Conservation (phyloP, 2,113 vertebrate species). For the Chaetura pelagica region DNA sequence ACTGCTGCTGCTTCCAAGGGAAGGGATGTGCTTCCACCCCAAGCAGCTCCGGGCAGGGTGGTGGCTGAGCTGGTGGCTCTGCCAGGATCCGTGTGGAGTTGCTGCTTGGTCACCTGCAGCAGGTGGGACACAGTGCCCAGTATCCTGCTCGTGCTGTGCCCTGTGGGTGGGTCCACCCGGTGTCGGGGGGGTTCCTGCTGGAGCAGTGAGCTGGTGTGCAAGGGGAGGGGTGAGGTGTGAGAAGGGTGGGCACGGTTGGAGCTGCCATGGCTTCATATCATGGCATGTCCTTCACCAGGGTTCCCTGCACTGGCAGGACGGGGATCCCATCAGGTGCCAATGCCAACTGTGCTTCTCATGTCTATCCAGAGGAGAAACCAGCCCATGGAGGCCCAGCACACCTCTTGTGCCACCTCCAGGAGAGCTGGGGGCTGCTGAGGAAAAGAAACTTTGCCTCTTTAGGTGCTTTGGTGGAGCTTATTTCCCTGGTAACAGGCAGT, state of each 20-base stretch:
- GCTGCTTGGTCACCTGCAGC: neutral
- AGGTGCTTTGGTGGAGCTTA: neutral
- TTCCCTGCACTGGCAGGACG: accelerated
- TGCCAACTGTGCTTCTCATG: neutral
- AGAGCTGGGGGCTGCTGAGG: neutral
- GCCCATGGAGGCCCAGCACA: accelerated
- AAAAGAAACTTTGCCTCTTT: neutral
- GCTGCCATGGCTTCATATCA: neutral
- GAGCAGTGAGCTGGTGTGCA: accelerated
- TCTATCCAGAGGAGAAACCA: neutral
- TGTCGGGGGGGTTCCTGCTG: accelerated
- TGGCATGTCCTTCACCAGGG: neutral
- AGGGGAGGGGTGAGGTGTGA: neutral
- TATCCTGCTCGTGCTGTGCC: neutral
- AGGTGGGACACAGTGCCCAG: accelerated
- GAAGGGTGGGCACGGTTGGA: neutral
- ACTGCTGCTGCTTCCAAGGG: neutral
- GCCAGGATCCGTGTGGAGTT: accelerated
- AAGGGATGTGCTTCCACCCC: neutral
- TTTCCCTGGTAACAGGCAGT: no score
- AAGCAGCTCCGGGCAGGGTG: neutral
- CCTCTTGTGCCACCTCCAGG: accelerated
- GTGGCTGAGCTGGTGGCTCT: neutral
- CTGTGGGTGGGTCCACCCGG: neutral
- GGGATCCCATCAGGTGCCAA: accelerated